Evolutionary conservation across 2,797 vertebrate species (phyloP), one percentile per base, ranked within the genome.

Genomic region (Furcifer pardalis): DNA sequence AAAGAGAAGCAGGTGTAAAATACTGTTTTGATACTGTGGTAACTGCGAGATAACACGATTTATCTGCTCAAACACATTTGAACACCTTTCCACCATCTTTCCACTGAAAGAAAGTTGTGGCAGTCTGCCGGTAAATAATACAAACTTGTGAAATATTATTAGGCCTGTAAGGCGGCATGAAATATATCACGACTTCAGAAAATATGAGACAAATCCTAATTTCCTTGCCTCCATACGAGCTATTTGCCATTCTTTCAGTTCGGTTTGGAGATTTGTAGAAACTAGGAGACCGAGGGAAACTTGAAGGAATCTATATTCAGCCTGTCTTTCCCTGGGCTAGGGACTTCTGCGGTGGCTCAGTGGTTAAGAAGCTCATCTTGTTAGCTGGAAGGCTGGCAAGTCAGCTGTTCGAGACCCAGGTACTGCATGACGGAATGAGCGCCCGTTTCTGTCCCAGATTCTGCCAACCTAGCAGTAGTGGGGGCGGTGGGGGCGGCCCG

Each of bases 1-100:
- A 65, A 21, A 84, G 37, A 37, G 32, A 40, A 82, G 63, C 19
- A 32, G 13, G n/a, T n/a, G 19, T 37, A 65, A 77, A 82, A 63
- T 69, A 42, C 63, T 75, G 62, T 32, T 78, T 82, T 71, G 66
- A 72, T 25, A 30, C 42, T 44, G 73, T 65, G 78, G 60, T 60
- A 73, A 52, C 37, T 5, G 2, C 21, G 60, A n/a, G 77, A 42
- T 32, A 59, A 35, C 30, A 52, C 25, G 4, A 15, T 82, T 78
- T 82, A 59, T 73, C 76, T 44, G 19, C 44, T 66, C 44, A 73
- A 56, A n/a, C n/a, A 42, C 7, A 66, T 83, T 74, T 66, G 56
- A 44, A 37, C 32, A 76, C 19, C 37, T 85, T 75, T 25, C 44
- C 23, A 35, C 69, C 56, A 3, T 37, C 37, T 60, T 66, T 68